phyloP scores from a whole-genome alignment of 2,113 vertebrate species.

The Rallus limicola region DNA sequence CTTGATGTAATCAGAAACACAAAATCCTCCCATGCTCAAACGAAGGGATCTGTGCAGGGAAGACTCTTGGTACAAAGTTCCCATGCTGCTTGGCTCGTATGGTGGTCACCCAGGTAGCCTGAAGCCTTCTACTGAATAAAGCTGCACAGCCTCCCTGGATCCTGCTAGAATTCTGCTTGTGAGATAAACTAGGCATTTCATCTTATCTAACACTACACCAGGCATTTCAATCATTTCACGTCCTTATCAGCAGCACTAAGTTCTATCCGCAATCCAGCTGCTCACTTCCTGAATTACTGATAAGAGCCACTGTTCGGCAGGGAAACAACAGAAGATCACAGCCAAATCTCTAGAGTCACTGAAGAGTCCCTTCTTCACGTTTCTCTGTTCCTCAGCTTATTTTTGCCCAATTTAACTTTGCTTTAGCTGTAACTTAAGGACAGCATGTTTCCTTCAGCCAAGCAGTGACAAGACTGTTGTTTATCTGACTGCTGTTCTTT shows the following conservation, averaged over 20 bases:
- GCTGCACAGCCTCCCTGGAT: neutral
- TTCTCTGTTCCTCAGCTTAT: neutral
- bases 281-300: conserved; percentile 78
- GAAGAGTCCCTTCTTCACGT: neutral
- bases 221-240: conserved; percentile 70
- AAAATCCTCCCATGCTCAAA: conserved; percentile 78
- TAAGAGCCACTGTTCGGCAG: conserved; percentile 27
- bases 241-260: conserved; percentile 68
- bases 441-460: neutral
- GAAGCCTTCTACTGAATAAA: conserved; percentile 43
- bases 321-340: conserved; percentile 16
- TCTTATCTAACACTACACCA: conserved; percentile 76
- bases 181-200: conserved; percentile 73
- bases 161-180: conserved; percentile 57
- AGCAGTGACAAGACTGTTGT: neutral
- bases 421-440: neutral
- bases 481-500: neutral
- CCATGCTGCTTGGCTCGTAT: conserved; percentile 68
- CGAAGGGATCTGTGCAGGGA: conserved; percentile 67
- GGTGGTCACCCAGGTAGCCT: neutral
- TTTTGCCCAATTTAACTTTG: neutral
- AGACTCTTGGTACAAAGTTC: conserved; percentile 73
- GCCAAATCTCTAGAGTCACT: neutral
- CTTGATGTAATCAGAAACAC: conserved; percentile 79
- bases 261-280: conserved; percentile 53